Conservation (phyloP, 2,888 invertebrate genomes). For the Leuctra nigra region DNA sequence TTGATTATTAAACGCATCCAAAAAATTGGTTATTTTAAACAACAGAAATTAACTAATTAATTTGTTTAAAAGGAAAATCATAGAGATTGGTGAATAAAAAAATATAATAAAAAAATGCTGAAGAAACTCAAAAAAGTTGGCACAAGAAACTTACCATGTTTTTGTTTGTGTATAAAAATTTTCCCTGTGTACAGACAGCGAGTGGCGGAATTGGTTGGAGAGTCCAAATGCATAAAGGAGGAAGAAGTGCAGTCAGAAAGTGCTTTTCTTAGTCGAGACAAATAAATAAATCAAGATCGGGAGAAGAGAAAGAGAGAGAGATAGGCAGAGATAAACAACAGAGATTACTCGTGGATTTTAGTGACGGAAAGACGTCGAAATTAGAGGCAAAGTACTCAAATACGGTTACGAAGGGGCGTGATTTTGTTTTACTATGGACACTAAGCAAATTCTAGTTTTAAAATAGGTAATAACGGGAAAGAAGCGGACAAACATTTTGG, state of each 20-base stretch:
- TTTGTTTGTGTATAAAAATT: constrained; percentile 32
- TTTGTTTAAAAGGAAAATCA: constrained; percentile 14
- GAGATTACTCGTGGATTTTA: no score
- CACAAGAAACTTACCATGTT: constrained; percentile 32
- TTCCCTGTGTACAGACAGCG: constrained; percentile 33
- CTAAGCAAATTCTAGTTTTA: no score
- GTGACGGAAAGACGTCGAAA: not conserved
- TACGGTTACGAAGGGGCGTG: no score
- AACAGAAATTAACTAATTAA: no score
- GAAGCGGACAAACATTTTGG: no score
- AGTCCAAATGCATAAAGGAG: constrained; percentile 31
- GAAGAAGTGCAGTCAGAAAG: constrained; percentile 30
- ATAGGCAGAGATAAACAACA: constrained; percentile 9
- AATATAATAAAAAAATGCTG: constrained; percentile 22
- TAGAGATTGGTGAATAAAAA: constrained; percentile 19
- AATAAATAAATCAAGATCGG: not conserved
- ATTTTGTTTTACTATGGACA: no score
- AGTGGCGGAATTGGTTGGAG: constrained; percentile 27
- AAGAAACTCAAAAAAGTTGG: constrained; percentile 27
- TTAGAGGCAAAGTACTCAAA: no score
- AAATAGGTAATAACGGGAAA: no score
- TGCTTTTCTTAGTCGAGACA: constrained; percentile 26
- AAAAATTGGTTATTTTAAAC: no score
- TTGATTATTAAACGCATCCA: no score
- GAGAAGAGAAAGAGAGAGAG: constrained; percentile 9